Conservation (phyloP, 1,140 invertebrate species). For the Lasioglossum baleicum region DNA sequence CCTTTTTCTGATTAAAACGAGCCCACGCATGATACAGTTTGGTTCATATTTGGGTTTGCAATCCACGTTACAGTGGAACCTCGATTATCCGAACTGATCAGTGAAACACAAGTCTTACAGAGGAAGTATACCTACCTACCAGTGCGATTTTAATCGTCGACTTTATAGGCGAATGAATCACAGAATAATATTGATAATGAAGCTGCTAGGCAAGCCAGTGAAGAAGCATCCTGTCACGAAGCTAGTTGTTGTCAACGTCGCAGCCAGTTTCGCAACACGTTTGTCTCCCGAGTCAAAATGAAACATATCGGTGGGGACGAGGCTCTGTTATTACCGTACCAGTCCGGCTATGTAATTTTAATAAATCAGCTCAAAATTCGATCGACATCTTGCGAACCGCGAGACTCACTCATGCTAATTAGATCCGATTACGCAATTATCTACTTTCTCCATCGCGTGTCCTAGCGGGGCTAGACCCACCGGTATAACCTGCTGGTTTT, state of each 20-base stretch:
- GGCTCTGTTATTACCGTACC: background rate
- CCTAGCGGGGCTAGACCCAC: slow-evolving; percentile 43
- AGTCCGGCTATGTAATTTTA: background rate
- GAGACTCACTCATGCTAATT: slow-evolving; percentile 67
- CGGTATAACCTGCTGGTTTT: background rate
- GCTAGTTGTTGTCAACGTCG: background rate
- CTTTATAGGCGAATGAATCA: too few relatives aligned
- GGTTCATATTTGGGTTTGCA: too few relatives aligned
- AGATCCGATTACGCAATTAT: slow-evolving; percentile 73
- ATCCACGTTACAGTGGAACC: too few relatives aligned
- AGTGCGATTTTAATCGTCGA: too few relatives aligned
- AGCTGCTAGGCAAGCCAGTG: too few relatives aligned
- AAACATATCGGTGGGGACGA: background rate
- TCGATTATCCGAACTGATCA: too few relatives aligned
- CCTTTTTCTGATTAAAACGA: too few relatives aligned
- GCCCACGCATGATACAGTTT: too few relatives aligned
- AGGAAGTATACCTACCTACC: too few relatives aligned
- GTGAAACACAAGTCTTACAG: too few relatives aligned
- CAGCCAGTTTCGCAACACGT: background rate
- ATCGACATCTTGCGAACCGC: slow-evolving; percentile 1
- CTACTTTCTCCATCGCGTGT: slow-evolving; percentile 70
- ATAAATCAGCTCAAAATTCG: slow-evolving; percentile 18
- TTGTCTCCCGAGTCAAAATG: background rate
- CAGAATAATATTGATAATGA: too few relatives aligned
- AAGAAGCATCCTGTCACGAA: background rate